Base-by-base conservation (phyloP, 2,888 invertebrate species). In the Tribolium freemani region DNA sequence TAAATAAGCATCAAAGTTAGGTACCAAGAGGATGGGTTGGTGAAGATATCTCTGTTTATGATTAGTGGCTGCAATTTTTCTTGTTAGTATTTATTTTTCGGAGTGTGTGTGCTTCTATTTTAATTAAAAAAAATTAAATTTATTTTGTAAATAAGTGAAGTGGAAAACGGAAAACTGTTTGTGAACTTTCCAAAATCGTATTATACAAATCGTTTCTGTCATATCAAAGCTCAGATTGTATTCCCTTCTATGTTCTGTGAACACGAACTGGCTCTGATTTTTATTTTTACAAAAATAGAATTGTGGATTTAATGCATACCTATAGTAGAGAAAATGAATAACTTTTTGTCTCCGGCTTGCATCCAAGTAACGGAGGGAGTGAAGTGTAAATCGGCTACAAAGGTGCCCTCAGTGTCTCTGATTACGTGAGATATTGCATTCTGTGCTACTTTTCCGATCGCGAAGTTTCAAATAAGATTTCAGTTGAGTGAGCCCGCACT, bases 381-480 rank as follows among this genome's bases (percentile, higher is more conserved):
- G 61, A 57, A 71, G 48, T 26, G 67, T 67, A 45, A 67, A 57
- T 45, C 16, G 53, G 30, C 30, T 38, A 53, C 54, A 46, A 60
- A 60, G 69, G 69, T 63, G 46, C 53, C 26, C 50, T 31, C 58
- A 38, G n/a, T 20, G 30, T 51, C 51, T 66, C 48, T 61, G 77
- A 76, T 76, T 75, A 75, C 68, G 13, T 63, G 67, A 74, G 75
- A 76, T 74, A 75, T 70, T 68, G 58, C 71, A 63, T 68, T 71
- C 71, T 71, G 72, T 69, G 74, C 61, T 78, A 78, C 79, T 77
- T 79, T 79, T 77, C 77, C 79, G 77, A 79, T 79, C 75, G 77
- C 79, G 75, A 79, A 79, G 75, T 79, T 78, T 78, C 78, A 77
- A 80, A 79, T 79, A 79, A 78, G 79, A 79, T 78, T 81, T 76